These are phyloP conservation scores for Theretra japonica DNA, from an alignment of 2,888 invertebrate genomes.

Conservation along the genomic window DNA sequence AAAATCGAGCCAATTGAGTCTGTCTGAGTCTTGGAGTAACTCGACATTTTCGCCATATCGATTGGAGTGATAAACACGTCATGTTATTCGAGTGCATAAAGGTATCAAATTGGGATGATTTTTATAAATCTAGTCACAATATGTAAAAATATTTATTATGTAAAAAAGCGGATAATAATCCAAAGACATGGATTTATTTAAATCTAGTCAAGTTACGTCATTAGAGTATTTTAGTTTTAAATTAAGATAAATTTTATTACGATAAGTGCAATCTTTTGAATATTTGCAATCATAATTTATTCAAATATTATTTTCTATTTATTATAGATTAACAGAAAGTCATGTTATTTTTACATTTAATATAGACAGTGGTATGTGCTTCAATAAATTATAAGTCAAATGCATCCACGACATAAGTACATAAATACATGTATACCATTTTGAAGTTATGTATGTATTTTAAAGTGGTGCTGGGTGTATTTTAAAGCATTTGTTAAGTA, in stretches of 20 bases:
- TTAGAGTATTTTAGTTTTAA: background rate
- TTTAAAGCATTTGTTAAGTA: background rate
- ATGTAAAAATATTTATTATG: background rate
- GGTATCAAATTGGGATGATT: background rate
- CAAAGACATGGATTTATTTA: background rate
- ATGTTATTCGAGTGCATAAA: background rate
- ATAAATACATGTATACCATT: background rate
- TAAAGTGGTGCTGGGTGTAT: background rate
- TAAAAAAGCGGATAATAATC: conserved; percentile 8
- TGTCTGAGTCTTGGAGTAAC: background rate
- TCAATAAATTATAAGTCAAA: background rate
- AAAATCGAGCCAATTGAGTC: background rate
- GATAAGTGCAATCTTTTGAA: conserved; percentile 17
- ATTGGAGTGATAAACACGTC: background rate
- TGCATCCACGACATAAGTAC: too few species aligned
- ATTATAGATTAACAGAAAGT: background rate
- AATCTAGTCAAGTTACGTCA: conserved; percentile 17
- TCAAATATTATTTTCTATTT: background rate
- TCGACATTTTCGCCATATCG: background rate
- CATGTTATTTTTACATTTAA: background rate
- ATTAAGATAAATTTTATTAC: conserved; percentile 33
- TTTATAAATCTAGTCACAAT: conserved; percentile 14
- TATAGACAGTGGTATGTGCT: too few species aligned
- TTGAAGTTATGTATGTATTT: background rate
- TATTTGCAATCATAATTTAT: background rate